phyloP scores from a whole-genome alignment of 1,140 invertebrate species.

The Drepana arcuata region DNA sequence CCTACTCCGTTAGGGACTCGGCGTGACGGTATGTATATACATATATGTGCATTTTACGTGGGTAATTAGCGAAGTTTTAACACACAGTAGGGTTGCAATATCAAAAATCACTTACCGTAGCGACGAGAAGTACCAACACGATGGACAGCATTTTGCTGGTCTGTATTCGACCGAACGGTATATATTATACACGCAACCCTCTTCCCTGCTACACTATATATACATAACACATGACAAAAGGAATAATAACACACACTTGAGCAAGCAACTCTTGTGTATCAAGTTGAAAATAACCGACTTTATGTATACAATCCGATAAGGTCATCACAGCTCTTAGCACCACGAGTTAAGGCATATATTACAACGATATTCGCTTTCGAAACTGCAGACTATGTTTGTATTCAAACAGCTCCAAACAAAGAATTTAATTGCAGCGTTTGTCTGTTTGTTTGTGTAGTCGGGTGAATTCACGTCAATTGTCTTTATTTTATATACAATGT shows the following conservation, averaged over 20 bases:
- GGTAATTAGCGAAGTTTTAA: too few relatives aligned
- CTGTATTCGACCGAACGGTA: constrained; percentile 29
- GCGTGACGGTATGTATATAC: too few relatives aligned
- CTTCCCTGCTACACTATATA: constrained; percentile 20
- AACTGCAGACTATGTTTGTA: not conserved
- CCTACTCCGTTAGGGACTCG: too few relatives aligned
- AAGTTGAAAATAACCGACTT: not conserved
- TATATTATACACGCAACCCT: constrained; percentile 29
- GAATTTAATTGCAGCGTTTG: constrained; percentile 23
- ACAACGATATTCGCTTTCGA: not conserved
- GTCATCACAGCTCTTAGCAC: not conserved
- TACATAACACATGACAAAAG: constrained; percentile 19
- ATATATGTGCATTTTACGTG: too few relatives aligned
- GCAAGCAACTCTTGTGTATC: constrained; percentile 9
- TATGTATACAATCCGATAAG: not conserved
- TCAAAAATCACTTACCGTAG: constrained; percentile 31
- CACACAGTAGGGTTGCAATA: too few relatives aligned
- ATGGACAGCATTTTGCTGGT: constrained; percentile 33
- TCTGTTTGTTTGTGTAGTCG: constrained; percentile 12
- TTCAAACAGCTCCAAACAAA: constrained; percentile 12
- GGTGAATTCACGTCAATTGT: constrained; percentile 18
- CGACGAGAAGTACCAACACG: constrained; percentile 26
- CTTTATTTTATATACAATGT: constrained; percentile 21
- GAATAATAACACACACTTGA: constrained; percentile 16
- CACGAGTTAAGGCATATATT: not conserved